A percentile compares a stretch with the other conserved stretches of the same genome.
Conservation (phyloP, 2,113 vertebrate genomes). For the Tautogolabrus adspersus region DNA sequence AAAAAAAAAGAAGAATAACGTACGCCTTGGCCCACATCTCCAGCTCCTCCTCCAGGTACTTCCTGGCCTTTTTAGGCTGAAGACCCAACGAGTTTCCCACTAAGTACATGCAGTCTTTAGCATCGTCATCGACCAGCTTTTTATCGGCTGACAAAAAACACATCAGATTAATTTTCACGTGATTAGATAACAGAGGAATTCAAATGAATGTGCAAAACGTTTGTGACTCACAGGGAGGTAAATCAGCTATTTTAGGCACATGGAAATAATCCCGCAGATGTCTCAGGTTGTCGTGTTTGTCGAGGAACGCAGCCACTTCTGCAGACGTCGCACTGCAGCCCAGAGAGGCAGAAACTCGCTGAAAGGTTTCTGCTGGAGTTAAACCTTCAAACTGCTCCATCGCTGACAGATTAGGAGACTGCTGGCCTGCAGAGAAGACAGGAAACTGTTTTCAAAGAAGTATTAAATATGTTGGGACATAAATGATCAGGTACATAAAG, state of each 20-base stretch:
- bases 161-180: too few relatives aligned
- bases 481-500: too few relatives aligned
- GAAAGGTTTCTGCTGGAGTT: conserved; percentile 76
- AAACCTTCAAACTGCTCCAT: conserved; percentile 82
- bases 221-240: conserved; percentile 87
- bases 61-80: conserved; percentile 88
- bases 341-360: conserved; percentile 76
- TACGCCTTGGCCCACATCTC: conserved; percentile 94
- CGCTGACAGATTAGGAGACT: not conserved
- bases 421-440: not conserved
- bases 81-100: conserved; percentile 93
- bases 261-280: conserved; percentile 86
- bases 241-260: conserved; percentile 88
- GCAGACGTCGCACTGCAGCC: conserved; percentile 82
- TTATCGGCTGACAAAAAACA: conserved; percentile 83
- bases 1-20: conserved; percentile 24
- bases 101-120: conserved; percentile 88
- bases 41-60: conserved; percentile 91
- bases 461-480: too few relatives aligned
- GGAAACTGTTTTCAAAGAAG: too few relatives aligned
- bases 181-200: not conserved
- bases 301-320: conserved; percentile 85
- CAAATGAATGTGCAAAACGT: not conserved
- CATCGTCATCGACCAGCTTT: conserved; percentile 83
- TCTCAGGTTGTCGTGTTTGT: conserved; percentile 86